These are phyloP conservation scores for Meloidogyne exigua DNA, from an alignment of 1,140 invertebrate genomes.

Conservation along the genomic window DNA sequence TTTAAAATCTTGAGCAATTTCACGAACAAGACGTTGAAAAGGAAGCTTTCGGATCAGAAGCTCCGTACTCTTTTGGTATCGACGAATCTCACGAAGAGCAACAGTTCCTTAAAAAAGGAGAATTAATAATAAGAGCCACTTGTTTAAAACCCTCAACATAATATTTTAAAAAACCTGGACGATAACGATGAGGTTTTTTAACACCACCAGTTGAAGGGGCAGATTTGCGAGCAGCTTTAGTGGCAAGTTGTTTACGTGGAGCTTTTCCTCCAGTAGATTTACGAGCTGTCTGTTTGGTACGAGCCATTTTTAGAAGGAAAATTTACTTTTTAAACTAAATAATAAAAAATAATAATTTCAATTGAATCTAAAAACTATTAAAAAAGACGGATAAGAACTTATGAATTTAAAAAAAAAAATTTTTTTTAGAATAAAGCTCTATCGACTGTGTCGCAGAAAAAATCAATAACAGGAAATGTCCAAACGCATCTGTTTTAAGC, in stretches of 20 bases:
- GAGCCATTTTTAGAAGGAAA: conserved; percentile 70
- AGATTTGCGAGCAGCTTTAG: conserved; percentile 75
- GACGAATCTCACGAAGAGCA: conserved; percentile 65
- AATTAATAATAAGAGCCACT: neutral
- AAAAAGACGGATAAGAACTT: no score
- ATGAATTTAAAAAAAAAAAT: no score
- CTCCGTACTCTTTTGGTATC: conserved; percentile 74
- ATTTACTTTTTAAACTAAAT: neutral
- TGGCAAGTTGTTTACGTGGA: conserved; percentile 81
- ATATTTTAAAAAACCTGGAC: conserved; percentile 46
- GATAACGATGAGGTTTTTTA: conserved; percentile 74
- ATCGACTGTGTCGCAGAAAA: no score
- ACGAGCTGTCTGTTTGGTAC: conserved; percentile 82
- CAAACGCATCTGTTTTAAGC: no score
- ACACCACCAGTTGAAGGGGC: conserved; percentile 76
- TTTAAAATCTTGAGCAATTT: conserved; percentile 80
- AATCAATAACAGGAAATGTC: no score
- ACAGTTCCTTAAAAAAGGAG: conserved; percentile 62
- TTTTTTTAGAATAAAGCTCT: no score
- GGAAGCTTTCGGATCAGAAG: conserved; percentile 70
- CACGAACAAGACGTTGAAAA: conserved; percentile 68
- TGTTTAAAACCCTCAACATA: neutral
- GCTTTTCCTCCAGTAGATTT: conserved; percentile 78
- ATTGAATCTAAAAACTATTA: no score
- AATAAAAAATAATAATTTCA: no score